Evolutionary conservation across 2,113 vertebrate genomes (phyloP).

Genomic region (Carollia perspicillata): DNA sequence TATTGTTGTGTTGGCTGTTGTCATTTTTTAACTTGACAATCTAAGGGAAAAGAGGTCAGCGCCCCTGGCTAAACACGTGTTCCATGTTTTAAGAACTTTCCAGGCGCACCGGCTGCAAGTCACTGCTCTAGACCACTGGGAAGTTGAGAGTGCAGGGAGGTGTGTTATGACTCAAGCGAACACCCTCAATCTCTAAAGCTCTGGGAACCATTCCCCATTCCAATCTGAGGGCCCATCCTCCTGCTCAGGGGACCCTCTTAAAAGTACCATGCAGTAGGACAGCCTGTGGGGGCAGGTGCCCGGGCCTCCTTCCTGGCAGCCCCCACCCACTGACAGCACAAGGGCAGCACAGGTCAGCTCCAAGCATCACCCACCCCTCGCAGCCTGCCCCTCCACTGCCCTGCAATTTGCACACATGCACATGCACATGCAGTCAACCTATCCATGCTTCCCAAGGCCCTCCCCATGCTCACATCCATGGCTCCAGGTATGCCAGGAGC

Average conservation of each 20-base stretch:
- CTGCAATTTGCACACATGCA: background rate
- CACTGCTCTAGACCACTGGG: background rate
- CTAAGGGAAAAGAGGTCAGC: too few species aligned
- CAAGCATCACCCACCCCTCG: background rate
- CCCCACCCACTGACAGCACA: background rate
- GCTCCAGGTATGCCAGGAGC: background rate
- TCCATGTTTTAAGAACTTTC: too few species aligned
- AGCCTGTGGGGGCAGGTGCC: background rate
- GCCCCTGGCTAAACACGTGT: too few species aligned
- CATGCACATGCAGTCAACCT: slow-evolving; percentile 15
- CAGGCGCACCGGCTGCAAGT: too few species aligned
- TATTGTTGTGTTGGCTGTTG: too few species aligned
- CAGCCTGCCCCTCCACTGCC: background rate
- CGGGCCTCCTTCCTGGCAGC: background rate
- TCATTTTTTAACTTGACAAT: too few species aligned
- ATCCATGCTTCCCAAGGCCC: background rate
- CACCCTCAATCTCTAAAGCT: background rate
- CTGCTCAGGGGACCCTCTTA: background rate
- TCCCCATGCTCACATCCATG: background rate
- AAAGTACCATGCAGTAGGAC: background rate
- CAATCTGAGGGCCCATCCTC: background rate
- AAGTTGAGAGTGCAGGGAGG: background rate
- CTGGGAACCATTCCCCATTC: background rate
- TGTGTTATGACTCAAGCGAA: slow-evolving; percentile 6
- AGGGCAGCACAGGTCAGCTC: background rate